A percentile compares a stretch with the other conserved stretches of the same genome.
Conservation (phyloP, 2,888 invertebrate species). For the Sclerodermus sp. region DNA sequence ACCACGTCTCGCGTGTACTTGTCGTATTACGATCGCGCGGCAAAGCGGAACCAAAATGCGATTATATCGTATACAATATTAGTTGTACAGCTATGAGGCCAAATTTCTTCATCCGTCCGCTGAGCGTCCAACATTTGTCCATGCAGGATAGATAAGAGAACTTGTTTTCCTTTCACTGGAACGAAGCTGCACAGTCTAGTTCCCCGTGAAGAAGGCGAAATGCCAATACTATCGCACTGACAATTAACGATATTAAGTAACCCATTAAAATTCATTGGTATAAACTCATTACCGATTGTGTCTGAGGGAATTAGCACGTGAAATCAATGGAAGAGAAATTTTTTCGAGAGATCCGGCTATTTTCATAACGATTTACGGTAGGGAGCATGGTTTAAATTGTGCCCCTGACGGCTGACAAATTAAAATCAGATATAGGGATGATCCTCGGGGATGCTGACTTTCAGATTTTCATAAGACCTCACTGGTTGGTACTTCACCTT, state of each 20-base stretch:
- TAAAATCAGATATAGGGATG: constrained; percentile 55
- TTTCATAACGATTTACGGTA: constrained; percentile 27
- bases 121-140: neutral
- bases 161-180: too few relatives aligned
- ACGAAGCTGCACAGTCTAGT: too few relatives aligned
- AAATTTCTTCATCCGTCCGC: neutral
- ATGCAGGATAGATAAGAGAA: too few relatives aligned
- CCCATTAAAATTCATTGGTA: too few relatives aligned
- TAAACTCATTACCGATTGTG: too few relatives aligned
- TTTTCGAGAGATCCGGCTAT: constrained; percentile 8
- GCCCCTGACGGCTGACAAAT: constrained; percentile 47
- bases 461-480: constrained; percentile 46
- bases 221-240: too few relatives aligned
- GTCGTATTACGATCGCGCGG: neutral
- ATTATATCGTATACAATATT: neutral
- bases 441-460: constrained; percentile 53
- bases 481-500: constrained; percentile 13
- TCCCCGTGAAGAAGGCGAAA: too few relatives aligned
- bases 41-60: neutral
- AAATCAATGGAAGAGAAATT: too few relatives aligned
- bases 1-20: neutral
- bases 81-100: neutral
- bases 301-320: too few relatives aligned
- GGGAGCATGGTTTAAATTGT: constrained; percentile 30
- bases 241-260: too few relatives aligned